phyloP scores from a whole-genome alignment of 2,113 vertebrate genomes.

The Bucco capensis region DNA sequence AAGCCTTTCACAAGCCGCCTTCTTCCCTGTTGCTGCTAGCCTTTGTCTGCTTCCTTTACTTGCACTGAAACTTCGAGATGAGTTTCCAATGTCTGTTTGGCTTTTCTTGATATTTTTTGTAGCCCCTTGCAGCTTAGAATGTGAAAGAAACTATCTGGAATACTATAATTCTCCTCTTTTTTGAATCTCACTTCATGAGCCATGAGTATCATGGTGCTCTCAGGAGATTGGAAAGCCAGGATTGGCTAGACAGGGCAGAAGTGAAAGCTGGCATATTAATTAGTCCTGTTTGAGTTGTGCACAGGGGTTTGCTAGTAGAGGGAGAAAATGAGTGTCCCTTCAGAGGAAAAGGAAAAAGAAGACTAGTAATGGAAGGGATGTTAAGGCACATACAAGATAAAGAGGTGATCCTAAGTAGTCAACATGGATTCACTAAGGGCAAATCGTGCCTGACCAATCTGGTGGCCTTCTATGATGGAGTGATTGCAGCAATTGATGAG shows the following conservation, averaged over 20 bases:
- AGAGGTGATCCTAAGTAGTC: too few species aligned
- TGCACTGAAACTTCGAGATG: not conserved
- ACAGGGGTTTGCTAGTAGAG: not conserved
- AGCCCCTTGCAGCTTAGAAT: not conserved
- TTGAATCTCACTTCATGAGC: not conserved
- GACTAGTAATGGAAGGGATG: too few species aligned
- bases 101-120: not conserved
- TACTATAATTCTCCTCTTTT: not conserved
- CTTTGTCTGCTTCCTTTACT: not conserved
- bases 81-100: not conserved
- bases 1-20: not conserved
- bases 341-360: not conserved
- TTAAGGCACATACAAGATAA: too few species aligned
- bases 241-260: not conserved
- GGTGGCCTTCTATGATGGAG: too few species aligned
- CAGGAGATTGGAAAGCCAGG: not conserved
- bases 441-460: too few species aligned
- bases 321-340: not conserved
- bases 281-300: not conserved
- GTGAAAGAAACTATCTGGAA: not conserved
- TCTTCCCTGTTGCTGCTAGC: not conserved
- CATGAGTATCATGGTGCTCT: not conserved
- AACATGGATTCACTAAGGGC: too few species aligned
- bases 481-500: too few species aligned
- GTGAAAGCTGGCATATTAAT: not conserved